Evolutionary conservation across 2,888 invertebrate species (phyloP).

Genomic region (Clanis bilineata): DNA sequence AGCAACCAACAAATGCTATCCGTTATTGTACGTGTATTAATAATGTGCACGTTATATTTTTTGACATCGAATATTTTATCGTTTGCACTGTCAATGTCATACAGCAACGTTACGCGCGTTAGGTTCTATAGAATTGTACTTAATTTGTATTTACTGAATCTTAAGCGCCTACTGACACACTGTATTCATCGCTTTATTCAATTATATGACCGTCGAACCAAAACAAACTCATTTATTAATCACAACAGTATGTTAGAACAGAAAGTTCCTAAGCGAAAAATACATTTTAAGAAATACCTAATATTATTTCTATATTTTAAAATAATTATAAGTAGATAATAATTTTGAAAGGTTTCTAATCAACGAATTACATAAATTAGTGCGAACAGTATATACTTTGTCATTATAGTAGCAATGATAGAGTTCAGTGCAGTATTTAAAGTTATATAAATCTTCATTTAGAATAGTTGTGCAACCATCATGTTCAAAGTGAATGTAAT

Average conservation of each 20-base stretch:
- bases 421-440: constrained; percentile 30
- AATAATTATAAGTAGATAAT: constrained; percentile 63
- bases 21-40: background rate
- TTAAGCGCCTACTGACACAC: background rate
- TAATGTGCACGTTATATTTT: background rate
- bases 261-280: constrained; percentile 73
- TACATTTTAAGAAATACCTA: constrained; percentile 59
- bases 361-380: constrained; percentile 73
- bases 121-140: constrained; percentile 30
- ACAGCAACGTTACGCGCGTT: constrained; percentile 8
- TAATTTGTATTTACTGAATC: constrained; percentile 25
- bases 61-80: constrained; percentile 1
- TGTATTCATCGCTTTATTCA: background rate
- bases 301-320: constrained; percentile 64
- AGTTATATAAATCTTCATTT: constrained; percentile 16
- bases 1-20: constrained; percentile 6
- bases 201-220: background rate
- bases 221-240: constrained; percentile 17
- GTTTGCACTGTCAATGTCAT: background rate
- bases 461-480: constrained; percentile 17
- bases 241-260: constrained; percentile 62
- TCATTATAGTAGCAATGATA: constrained; percentile 33
- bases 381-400: constrained; percentile 44
- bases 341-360: constrained; percentile 73
- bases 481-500: constrained; percentile 17